Evolutionary conservation across 2,113 vertebrate genomes (phyloP).

Genomic region (Butorides virescens): DNA sequence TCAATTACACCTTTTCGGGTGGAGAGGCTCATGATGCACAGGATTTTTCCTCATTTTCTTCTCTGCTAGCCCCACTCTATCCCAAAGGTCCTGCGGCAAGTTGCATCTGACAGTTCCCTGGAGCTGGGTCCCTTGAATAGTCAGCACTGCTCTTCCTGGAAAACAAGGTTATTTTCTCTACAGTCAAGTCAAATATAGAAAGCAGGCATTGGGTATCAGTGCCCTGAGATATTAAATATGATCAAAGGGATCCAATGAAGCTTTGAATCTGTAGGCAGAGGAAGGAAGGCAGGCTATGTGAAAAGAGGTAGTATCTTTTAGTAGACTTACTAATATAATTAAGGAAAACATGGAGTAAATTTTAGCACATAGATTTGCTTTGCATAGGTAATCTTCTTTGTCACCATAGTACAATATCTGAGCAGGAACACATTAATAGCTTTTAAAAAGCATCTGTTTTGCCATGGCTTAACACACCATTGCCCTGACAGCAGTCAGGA

Average conservation of each 20-base stretch:
- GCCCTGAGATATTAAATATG: neutral
- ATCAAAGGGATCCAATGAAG: neutral
- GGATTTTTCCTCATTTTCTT: neutral
- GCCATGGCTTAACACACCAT: neutral
- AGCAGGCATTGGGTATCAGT: conserved; percentile 1
- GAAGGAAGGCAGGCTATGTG: neutral
- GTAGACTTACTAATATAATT: neutral
- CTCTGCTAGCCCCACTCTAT: neutral
- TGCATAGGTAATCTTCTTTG: neutral
- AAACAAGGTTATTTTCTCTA: conserved; percentile 21
- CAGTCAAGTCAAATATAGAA: conserved; percentile 40
- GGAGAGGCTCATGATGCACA: neutral
- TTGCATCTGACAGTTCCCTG: neutral
- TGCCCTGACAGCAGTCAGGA: neutral
- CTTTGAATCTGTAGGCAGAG: neutral
- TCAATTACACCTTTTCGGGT: neutral
- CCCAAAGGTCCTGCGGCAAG: neutral
- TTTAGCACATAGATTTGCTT: neutral
- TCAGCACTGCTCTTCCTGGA: conserved; percentile 4
- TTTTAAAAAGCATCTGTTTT: neutral
- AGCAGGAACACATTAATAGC: neutral
- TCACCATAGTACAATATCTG: neutral
- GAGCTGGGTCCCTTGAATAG: neutral
- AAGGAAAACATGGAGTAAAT: neutral
- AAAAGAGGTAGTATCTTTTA: neutral